Percentiles rank a stretch among this genome's conserved stretches.
Evolutionary conservation across 2,797 vertebrate species (phyloP).

Genomic region (Etheostoma nigrum): DNA sequence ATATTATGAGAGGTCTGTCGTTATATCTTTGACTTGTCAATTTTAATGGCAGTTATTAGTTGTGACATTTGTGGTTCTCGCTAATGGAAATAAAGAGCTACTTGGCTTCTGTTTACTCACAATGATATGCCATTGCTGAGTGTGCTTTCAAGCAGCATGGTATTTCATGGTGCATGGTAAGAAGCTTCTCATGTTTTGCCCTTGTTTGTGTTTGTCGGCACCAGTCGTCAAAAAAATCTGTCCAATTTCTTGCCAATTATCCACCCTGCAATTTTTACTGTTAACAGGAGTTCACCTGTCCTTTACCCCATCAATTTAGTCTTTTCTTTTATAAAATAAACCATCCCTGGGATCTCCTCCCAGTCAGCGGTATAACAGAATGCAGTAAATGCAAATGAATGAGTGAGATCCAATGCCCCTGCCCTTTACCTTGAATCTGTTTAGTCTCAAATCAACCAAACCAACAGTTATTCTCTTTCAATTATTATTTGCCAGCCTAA

Average conservation of each 20-base stretch:
- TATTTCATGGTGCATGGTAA: too few species aligned
- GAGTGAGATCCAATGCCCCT: too few species aligned
- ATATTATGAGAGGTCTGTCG: background rate
- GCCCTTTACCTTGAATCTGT: background rate
- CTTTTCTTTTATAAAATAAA: background rate
- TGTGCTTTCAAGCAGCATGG: background rate
- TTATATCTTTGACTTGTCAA: background rate
- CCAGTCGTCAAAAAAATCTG: background rate
- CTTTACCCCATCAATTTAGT: background rate
- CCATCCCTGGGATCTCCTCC: background rate
- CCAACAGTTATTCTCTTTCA: background rate
- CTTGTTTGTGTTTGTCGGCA: background rate
- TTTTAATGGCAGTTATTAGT: background rate
- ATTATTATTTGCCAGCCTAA: background rate
- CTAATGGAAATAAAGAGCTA: background rate
- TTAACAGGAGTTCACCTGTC: background rate
- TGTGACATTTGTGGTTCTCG: background rate
- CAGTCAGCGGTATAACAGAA: background rate
- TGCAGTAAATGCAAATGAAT: background rate
- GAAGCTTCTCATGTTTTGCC: background rate
- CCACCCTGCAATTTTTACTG: background rate
- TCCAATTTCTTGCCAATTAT: background rate
- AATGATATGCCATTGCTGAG: background rate
- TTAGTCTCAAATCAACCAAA: background rate
- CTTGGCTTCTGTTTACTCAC: background rate